Conservation (phyloP, 30 jellyfish, hydroid and myxozoan genomes). For the Nemopilema nomurai region DNA sequence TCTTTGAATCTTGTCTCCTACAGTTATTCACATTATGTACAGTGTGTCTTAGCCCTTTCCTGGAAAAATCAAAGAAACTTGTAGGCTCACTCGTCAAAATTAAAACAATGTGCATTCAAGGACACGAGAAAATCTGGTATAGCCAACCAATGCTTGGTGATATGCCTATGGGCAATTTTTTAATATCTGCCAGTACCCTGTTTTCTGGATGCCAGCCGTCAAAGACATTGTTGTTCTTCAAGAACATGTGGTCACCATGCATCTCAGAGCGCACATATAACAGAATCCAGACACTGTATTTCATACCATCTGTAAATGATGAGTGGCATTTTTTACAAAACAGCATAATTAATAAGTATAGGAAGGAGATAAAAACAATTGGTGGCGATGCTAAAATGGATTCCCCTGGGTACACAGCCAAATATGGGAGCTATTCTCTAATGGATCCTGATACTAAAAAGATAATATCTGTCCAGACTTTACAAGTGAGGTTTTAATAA, state of each 20-base stretch:
- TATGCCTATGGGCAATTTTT: constrained; percentile 19
- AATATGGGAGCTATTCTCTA: constrained; percentile 36
- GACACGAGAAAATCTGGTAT: not conserved
- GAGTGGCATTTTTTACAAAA: not conserved
- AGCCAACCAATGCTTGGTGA: constrained; percentile 28
- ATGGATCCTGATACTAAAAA: constrained; percentile 9
- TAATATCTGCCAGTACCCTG: constrained; percentile 14
- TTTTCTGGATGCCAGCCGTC: constrained; percentile 22
- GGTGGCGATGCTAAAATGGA: constrained; percentile 50
- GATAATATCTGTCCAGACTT: not conserved
- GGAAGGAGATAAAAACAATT: constrained; percentile 11
- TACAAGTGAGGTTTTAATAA: constrained; percentile 13
- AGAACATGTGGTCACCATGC: not conserved
- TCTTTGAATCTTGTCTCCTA: constrained; percentile 13
- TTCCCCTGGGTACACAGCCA: constrained; percentile 35
- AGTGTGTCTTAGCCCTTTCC: constrained; percentile 1
- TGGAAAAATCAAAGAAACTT: not conserved
- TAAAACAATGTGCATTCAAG: constrained; percentile 3
- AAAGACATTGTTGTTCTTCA: constrained; percentile 4
- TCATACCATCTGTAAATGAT: constrained; percentile 13
- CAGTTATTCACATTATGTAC: constrained; percentile 2
- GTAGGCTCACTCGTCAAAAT: not conserved
- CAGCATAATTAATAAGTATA: not conserved
- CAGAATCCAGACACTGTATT: constrained; percentile 10
- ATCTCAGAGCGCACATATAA: constrained; percentile 17